Conservation (phyloP, 2,888 invertebrate species). For the Tineola bisselliella region DNA sequence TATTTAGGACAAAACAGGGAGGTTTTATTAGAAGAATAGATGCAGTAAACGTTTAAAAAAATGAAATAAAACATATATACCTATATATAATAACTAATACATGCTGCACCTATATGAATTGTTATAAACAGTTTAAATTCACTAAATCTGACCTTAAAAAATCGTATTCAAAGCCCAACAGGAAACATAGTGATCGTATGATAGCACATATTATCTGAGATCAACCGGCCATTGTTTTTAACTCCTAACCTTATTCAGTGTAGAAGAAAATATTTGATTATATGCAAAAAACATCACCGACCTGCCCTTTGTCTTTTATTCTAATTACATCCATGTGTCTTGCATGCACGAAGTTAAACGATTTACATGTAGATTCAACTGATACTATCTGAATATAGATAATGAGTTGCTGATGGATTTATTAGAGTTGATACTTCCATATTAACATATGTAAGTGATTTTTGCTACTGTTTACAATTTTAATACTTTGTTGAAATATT, state of each 20-base stretch:
- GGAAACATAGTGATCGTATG: conserved; percentile 39
- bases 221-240: conserved; percentile 46
- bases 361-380: conserved; percentile 33
- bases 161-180: conserved; percentile 43
- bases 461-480: background rate
- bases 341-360: conserved; percentile 29
- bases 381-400: conserved; percentile 28
- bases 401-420: conserved; percentile 1
- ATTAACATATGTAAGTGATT: background rate
- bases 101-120: too few relatives aligned
- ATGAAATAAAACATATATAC: too few relatives aligned
- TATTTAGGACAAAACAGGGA: too few relatives aligned
- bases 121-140: too few relatives aligned
- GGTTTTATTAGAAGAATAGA: too few relatives aligned
- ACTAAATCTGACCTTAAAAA: conserved; percentile 26
- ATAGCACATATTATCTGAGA: conserved; percentile 40
- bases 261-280: conserved; percentile 32
- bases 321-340: conserved; percentile 51
- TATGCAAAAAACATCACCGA: conserved; percentile 7
- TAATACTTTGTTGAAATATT: background rate
- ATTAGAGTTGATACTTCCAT: background rate
- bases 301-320: conserved; percentile 41
- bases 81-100: too few relatives aligned
- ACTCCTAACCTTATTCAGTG: conserved; percentile 30
- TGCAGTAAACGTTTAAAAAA: too few relatives aligned